Conservation (phyloP, 1,140 invertebrate species). For the Octopus bimaculoides region DNA sequence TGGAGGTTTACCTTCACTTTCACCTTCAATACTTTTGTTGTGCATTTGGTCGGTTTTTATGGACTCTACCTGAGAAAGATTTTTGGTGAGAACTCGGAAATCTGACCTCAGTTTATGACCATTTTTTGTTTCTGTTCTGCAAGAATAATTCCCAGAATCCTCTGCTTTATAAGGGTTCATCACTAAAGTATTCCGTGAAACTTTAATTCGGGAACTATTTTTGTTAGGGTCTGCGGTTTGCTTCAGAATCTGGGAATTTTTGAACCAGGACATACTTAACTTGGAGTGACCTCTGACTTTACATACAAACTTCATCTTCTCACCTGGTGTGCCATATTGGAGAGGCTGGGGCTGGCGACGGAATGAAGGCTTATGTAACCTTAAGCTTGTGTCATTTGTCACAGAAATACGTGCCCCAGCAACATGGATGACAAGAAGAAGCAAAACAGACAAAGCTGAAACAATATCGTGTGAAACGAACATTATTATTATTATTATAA, state of each 20-base stretch:
- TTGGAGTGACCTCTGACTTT: not conserved
- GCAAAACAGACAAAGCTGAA: too few species aligned
- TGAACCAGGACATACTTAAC: not conserved
- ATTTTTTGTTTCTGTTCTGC: not conserved
- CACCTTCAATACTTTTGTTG: not conserved
- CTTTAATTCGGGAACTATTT: not conserved
- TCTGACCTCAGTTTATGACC: not conserved
- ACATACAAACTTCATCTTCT: not conserved
- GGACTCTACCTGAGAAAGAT: not conserved
- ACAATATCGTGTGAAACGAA: too few species aligned
- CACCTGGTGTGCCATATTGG: not conserved
- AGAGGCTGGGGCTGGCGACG: not conserved
- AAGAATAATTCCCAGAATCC: not conserved
- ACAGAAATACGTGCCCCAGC: not conserved
- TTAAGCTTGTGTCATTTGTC: not conserved
- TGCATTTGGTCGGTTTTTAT: not conserved
- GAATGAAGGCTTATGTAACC: not conserved
- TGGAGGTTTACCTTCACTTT: not conserved
- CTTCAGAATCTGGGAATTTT: not conserved
- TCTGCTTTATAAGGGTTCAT: not conserved
- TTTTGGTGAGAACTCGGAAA: not conserved
- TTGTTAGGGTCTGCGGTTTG: not conserved
- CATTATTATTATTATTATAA: too few species aligned
- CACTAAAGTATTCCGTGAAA: not conserved
- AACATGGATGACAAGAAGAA: too few species aligned